Percentiles rank a stretch among this genome's conserved stretches.
phyloP scores from a whole-genome alignment of 2,888 invertebrate genomes.

The Drosophila paramelanica region DNA sequence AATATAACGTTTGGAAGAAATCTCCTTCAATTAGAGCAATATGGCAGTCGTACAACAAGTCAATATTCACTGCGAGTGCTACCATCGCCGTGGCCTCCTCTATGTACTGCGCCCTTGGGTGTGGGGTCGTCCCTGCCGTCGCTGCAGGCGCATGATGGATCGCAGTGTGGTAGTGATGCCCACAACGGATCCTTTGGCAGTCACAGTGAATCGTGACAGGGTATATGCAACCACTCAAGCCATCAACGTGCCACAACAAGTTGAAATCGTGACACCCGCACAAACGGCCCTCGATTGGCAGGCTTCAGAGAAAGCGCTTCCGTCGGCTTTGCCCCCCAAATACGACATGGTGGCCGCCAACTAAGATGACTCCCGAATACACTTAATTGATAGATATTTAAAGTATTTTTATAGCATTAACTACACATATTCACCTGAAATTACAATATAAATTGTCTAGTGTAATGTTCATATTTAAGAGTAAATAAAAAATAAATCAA shows the following conservation, averaged over 20 bases:
- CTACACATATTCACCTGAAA: background rate
- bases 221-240: slow-evolving; percentile 30
- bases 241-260: slow-evolving; percentile 16
- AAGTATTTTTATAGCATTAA: background rate
- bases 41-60: slow-evolving; percentile 58
- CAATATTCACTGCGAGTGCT: slow-evolving; percentile 64
- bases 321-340: slow-evolving; percentile 49
- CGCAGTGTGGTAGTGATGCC: slow-evolving; percentile 58
- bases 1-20: background rate
- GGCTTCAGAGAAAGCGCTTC: slow-evolving; percentile 21
- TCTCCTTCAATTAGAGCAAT: background rate
- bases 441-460: background rate
- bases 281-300: slow-evolving; percentile 35
- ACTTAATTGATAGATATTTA: background rate
- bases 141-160: slow-evolving; percentile 66
- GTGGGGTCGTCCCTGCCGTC: slow-evolving; percentile 68
- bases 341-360: slow-evolving; percentile 37
- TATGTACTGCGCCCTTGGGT: slow-evolving; percentile 50
- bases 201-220: slow-evolving; percentile 1
- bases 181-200: slow-evolving; percentile 32
- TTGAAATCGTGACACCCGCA: slow-evolving; percentile 33
- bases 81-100: slow-evolving; percentile 60
- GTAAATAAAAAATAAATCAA: background rate
- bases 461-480: slow-evolving; percentile 8
- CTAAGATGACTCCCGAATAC: background rate